Evolutionary conservation across 2,797 vertebrate species (phyloP).

Genomic region (Champsocephalus gunnari): DNA sequence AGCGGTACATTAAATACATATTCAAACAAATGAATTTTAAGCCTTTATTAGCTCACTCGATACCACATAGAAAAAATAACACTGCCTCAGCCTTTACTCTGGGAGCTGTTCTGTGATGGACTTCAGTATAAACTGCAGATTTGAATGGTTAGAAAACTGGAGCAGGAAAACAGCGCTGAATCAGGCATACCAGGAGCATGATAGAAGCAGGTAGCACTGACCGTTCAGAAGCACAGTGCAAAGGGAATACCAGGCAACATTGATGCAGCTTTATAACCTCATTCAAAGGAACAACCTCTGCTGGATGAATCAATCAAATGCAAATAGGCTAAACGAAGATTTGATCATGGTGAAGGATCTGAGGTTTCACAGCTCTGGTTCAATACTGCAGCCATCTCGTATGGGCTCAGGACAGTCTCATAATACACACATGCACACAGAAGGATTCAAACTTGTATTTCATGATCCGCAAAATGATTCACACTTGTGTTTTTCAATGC

Average conservation of each 20-base stretch:
- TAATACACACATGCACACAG: too few species aligned
- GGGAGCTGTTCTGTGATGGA: background rate
- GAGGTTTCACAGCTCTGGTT: too few species aligned
- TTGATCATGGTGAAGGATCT: background rate
- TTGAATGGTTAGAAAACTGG: background rate
- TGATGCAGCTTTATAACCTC: background rate
- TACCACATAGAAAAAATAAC: background rate
- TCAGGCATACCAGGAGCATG: background rate
- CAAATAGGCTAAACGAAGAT: too few species aligned
- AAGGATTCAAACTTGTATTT: too few species aligned
- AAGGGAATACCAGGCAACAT: background rate
- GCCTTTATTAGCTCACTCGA: background rate
- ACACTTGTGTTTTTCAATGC: too few species aligned
- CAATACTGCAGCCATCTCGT: too few species aligned
- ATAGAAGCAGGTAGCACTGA: background rate
- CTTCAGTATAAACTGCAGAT: background rate
- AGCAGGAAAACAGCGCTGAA: too few species aligned
- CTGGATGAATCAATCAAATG: background rate
- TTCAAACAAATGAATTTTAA: background rate
- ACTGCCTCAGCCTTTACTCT: background rate
- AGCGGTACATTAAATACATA: background rate
- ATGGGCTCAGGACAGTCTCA: too few species aligned
- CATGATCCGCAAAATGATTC: too few species aligned
- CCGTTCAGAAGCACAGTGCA: background rate
- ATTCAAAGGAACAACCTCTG: background rate